Conservation (phyloP, 1,140 invertebrate genomes). For the Aphelenchoides avenae region DNA sequence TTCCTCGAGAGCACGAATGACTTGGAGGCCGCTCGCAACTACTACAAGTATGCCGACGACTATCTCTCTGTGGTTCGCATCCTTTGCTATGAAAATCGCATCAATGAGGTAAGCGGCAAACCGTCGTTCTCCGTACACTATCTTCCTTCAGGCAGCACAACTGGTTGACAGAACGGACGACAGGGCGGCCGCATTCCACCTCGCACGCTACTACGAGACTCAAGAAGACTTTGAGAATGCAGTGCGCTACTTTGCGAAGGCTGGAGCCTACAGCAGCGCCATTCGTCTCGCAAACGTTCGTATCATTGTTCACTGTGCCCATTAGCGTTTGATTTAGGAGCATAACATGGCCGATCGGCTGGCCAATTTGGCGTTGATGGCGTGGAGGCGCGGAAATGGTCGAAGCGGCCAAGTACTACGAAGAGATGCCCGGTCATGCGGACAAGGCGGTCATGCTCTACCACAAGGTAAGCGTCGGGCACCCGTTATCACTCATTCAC, state of each 20-base stretch:
- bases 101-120: constrained; percentile 68
- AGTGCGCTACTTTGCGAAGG: constrained; percentile 75
- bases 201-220: constrained; percentile 82
- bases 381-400: constrained; percentile 73
- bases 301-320: constrained; percentile 1
- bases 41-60: constrained; percentile 82
- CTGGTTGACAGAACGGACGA: constrained; percentile 73
- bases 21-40: constrained; percentile 79
- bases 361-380: constrained; percentile 76
- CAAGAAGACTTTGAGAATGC: constrained; percentile 77
- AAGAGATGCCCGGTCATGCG: constrained; percentile 67
- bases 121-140: background rate
- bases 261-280: constrained; percentile 79
- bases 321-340: constrained; percentile 64
- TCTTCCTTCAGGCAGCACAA: constrained; percentile 65
- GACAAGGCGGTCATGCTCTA: constrained; percentile 87
- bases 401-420: constrained; percentile 80
- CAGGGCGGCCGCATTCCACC: constrained; percentile 76
- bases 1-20: constrained; percentile 90
- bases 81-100: constrained; percentile 77
- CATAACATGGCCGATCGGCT: constrained; percentile 76
- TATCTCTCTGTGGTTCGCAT: constrained; percentile 73
- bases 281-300: constrained; percentile 77
- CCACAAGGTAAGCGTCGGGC: constrained; percentile 67
- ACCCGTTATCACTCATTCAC: background rate